Percentiles rank a stretch among this genome's conserved stretches.
phyloP scores from a whole-genome alignment of 2,888 invertebrate species.

The Serrognathus titanus region DNA sequence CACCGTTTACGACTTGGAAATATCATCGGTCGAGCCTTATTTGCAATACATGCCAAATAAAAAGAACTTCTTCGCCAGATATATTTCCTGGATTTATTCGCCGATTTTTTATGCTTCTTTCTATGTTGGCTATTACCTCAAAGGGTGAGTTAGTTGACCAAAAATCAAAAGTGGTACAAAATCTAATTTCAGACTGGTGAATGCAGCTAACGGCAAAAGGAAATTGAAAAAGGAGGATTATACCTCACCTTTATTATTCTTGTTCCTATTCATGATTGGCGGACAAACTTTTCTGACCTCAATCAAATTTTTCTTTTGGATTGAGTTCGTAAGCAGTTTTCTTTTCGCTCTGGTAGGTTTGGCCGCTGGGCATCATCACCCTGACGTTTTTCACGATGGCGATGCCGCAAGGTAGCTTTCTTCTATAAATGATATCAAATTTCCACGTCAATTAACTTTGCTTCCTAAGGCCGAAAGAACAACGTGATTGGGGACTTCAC shows the following conservation, averaged over 20 bases:
- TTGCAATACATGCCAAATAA: slow-evolving; percentile 61
- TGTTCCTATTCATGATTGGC: slow-evolving; percentile 46
- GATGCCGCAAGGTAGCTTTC: slow-evolving; percentile 60
- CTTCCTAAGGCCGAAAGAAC: slow-evolving; percentile 43
- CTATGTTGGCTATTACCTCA: slow-evolving; percentile 18
- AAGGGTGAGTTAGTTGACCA: slow-evolving; percentile 17
- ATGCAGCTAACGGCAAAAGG: slow-evolving; percentile 16
- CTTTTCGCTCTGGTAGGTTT: slow-evolving; percentile 63
- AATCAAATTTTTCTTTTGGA: slow-evolving; percentile 60
- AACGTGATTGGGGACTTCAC: slow-evolving; percentile 73
- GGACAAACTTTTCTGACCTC: slow-evolving; percentile 39
- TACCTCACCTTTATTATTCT: slow-evolving; percentile 47
- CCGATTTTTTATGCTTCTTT: slow-evolving; percentile 21
- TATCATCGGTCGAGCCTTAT: slow-evolving; percentile 63
- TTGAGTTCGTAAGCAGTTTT: slow-evolving; percentile 58
- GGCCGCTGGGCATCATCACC: slow-evolving; percentile 78
- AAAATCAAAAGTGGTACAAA: not conserved
- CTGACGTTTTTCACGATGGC: slow-evolving; percentile 76
- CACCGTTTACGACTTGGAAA: slow-evolving; percentile 69
- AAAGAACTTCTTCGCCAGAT: slow-evolving; percentile 38
- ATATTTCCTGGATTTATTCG: slow-evolving; percentile 20
- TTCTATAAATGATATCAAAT: not conserved
- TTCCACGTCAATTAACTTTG: not conserved
- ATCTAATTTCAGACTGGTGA: slow-evolving; percentile 21
- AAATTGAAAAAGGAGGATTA: slow-evolving; percentile 37